Evolutionary conservation across 1,140 invertebrate species (phyloP).

Genomic region (Euwallacea similis): DNA sequence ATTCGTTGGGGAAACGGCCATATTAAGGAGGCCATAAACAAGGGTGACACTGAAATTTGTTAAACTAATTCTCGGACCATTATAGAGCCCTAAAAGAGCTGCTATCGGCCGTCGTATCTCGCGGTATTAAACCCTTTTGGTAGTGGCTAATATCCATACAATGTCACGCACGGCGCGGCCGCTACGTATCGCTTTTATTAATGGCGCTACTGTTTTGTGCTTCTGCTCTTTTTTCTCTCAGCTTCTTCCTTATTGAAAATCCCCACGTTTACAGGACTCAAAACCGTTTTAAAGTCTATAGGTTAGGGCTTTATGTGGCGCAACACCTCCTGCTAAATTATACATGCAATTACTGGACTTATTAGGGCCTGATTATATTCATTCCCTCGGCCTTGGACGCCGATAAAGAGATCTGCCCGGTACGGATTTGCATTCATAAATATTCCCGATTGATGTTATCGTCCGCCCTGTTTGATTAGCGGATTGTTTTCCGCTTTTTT

Average conservation of each 20-base stretch:
- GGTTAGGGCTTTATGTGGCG: constrained; percentile 46
- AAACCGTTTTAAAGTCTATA: constrained; percentile 38
- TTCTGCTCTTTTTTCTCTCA: constrained; percentile 4
- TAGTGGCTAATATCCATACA: constrained; percentile 47
- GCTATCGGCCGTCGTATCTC: constrained; percentile 32
- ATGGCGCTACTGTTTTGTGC: constrained; percentile 35
- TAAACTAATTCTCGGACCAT: constrained; percentile 37
- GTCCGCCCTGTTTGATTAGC: constrained; percentile 44
- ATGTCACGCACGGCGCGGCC: constrained; percentile 44
- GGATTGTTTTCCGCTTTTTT: constrained; percentile 46
- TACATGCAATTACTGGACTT: constrained; percentile 48
- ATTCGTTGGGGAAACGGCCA: constrained; percentile 22
- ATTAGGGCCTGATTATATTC: constrained; percentile 48
- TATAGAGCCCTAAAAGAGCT: constrained; percentile 36
- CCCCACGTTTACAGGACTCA: too few species aligned
- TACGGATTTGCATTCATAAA: constrained; percentile 47
- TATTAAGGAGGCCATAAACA: constrained; percentile 29
- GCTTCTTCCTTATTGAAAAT: neutral
- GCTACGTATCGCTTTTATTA: constrained; percentile 46
- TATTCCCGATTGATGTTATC: constrained; percentile 47
- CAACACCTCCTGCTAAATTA: constrained; percentile 46
- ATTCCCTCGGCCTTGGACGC: constrained; percentile 44
- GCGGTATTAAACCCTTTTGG: constrained; percentile 38
- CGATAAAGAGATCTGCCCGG: constrained; percentile 44
- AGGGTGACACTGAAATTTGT: constrained; percentile 37